Evolutionary conservation across 2,888 invertebrate genomes (phyloP), one percentile per base, ranked within the genome.

Genomic region (Ophioninae sp.): DNA sequence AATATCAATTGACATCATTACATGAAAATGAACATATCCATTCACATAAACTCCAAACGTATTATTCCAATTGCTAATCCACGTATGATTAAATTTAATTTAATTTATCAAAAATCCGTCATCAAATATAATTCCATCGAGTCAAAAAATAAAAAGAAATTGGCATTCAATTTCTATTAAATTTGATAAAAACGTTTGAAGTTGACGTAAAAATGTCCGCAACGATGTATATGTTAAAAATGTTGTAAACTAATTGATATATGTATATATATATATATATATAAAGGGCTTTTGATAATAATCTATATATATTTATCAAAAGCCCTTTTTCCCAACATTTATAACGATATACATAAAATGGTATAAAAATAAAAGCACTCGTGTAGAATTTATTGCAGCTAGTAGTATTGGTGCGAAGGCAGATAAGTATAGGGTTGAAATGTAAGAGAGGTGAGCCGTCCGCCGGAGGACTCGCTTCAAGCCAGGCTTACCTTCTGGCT

Each of bases 341-440:
- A 69, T 2, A 44, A 44, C 44, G 44, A 44, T 44, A 44, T 81
- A 6, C 59, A 71, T 71, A 37, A 7, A 39, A 58, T 56, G 58
- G 9, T 58, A 65, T 61, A 51, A 75, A 56, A 51, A 64, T 64
- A 39, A 56, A 56, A 61, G 68, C 44, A 6, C 39, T 68, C 59
- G n/a, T 68, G 39, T 23, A 17, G 22, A 39, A 67, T 67, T 77
- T 58, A 59, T 59, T 44, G 58, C 2, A 44, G 67, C 41, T 10
- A 23, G 75, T 76, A 77, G 83, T 81, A 71, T 78, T 75, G 80
- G 78, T 83, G 64, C 80, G 80, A 91, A 89, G 87, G 86, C 69
- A 75, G 86, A 92, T 92, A 92, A 92, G 91, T 93, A 93, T 92
- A 92, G 92, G 92, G 90, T 92, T 85, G 85, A 84, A 84, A 80